A percentile compares a stretch with the other conserved stretches of the same genome.
Conservation (phyloP, 2,888 invertebrate species). For the Craniophora ligustri region DNA sequence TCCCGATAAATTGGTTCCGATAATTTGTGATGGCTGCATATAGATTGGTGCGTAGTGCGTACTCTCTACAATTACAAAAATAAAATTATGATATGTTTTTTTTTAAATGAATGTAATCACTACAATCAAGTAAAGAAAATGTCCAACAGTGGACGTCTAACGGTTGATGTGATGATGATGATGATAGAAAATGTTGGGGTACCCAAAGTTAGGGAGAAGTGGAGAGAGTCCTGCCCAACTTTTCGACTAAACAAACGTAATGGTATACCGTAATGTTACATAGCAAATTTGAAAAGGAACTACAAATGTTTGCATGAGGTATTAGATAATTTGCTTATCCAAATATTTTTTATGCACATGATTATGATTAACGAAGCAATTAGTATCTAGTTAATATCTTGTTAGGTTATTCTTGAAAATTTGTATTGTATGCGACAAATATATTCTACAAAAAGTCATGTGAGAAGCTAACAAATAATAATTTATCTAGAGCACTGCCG, state of each 20-base stretch:
- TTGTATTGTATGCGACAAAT: slow-evolving; percentile 1
- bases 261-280: not conserved
- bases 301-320: slow-evolving; percentile 1
- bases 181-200: no score
- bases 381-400: slow-evolving; percentile 14
- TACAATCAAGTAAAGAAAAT: no score
- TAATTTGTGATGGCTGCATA: no score
- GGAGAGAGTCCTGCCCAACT: no score
- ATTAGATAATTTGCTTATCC: not conserved
- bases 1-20: no score
- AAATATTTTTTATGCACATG: slow-evolving; percentile 3
- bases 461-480: slow-evolving; percentile 29
- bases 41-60: no score
- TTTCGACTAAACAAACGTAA: not conserved
- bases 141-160: no score
- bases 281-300: not conserved
- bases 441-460: slow-evolving; percentile 25
- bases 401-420: slow-evolving; percentile 12
- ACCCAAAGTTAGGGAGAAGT: no score
- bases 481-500: slow-evolving; percentile 13
- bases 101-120: no score
- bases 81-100: no score
- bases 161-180: no score
- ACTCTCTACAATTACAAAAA: no score
- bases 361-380: not conserved